These are phyloP conservation scores for Botia almorhae DNA, from an alignment of 2,797 vertebrate species.

Conservation along the genomic window DNA sequence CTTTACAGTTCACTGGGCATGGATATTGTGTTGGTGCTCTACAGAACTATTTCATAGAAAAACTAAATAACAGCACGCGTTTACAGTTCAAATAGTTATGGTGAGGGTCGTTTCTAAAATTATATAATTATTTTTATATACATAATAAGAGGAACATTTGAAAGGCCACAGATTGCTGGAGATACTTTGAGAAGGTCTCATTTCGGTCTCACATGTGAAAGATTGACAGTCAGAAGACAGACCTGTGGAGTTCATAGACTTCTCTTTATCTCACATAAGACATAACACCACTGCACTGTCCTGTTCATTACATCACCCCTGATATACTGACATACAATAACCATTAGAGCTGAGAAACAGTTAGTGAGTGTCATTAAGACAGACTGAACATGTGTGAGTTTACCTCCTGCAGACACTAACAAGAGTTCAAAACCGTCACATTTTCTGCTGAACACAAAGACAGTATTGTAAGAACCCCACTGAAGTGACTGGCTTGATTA, in stretches of 20 bases:
- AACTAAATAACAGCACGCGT: neutral
- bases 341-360: conserved; percentile 10
- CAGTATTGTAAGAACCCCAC: conserved; percentile 5
- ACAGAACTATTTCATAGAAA: neutral
- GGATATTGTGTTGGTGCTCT: neutral
- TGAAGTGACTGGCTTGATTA: conserved; percentile 13
- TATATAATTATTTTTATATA: neutral
- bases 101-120: neutral
- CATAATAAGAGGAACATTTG: no score
- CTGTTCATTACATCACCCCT: conserved; percentile 23
- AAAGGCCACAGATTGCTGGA: neutral
- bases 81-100: neutral
- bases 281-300: neutral
- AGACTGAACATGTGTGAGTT: conserved; percentile 9
- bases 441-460: conserved; percentile 19
- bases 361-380: conserved; percentile 11
- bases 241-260: conserved; percentile 9
- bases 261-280: conserved; percentile 6
- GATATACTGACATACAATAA: conserved; percentile 14
- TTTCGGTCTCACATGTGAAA: neutral
- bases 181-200: neutral
- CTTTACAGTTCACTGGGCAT: neutral
- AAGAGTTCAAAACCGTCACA: neutral
- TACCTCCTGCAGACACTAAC: conserved; percentile 2
- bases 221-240: neutral